These are phyloP conservation scores for Drosophila engyochracea DNA, from an alignment of 2,888 invertebrate genomes.

Conservation along the genomic window DNA sequence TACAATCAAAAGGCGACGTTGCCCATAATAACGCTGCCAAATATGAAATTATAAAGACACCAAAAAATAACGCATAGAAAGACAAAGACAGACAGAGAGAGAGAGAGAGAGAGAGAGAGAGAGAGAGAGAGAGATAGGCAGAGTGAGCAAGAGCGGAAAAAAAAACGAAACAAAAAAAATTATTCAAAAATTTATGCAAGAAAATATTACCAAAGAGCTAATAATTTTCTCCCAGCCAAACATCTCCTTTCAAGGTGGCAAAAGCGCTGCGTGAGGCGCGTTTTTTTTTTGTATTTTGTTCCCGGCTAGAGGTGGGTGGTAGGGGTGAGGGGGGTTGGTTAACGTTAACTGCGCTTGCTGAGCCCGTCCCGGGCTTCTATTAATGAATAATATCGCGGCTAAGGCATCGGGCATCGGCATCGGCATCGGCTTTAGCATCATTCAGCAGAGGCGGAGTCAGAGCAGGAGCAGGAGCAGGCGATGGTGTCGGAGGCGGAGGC, in stretches of 20 bases:
- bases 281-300: conserved; percentile 15
- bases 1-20: conserved; percentile 38
- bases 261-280: conserved; percentile 62
- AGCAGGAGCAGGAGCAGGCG: neutral
- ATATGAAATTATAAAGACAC: conserved; percentile 64
- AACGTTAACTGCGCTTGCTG: conserved; percentile 42
- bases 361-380: conserved; percentile 67
- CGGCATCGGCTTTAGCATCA: conserved; percentile 30
- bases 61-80: conserved; percentile 30
- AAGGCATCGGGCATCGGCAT: conserved; percentile 53
- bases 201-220: conserved; percentile 85
- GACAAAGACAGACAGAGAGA: conserved; percentile 1
- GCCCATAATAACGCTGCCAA: conserved; percentile 40
- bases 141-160: conserved; percentile 17
- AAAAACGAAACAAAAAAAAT: conserved; percentile 46
- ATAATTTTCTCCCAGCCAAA: conserved; percentile 77
- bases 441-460: neutral
- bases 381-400: conserved; percentile 83
- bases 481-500: neutral
- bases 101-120: conserved; percentile 5
- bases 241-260: conserved; percentile 66
- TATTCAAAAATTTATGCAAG: conserved; percentile 80
- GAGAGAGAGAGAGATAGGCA: neutral
- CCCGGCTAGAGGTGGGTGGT: neutral
- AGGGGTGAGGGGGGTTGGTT: conserved; percentile 4